Evolutionary conservation across 1,140 invertebrate genomes (phyloP).

Genomic region (Frieseomelitta varia): DNA sequence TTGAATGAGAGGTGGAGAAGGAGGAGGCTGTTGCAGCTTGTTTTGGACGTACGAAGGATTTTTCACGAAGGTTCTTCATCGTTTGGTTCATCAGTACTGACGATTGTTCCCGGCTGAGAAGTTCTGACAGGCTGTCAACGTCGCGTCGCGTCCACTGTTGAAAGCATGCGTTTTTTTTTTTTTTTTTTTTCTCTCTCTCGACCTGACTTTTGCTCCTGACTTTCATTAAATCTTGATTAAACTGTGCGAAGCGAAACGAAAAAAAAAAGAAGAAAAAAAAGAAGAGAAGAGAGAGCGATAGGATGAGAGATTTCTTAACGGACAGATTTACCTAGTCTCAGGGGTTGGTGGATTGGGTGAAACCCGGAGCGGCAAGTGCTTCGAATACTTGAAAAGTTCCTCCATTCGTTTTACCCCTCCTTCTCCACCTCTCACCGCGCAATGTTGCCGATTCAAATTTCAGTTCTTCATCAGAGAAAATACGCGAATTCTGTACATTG

Average conservation of each 20-base stretch:
- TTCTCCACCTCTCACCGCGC: background rate
- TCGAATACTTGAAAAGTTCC: slow-evolving; percentile 64
- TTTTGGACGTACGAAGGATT: background rate
- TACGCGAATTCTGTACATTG: too few relatives aligned
- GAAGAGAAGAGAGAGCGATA: slow-evolving; percentile 25
- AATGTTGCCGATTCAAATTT: too few relatives aligned
- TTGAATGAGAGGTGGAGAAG: background rate
- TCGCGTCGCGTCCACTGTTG: background rate
- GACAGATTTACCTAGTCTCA: slow-evolving; percentile 58
- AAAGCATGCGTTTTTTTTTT: slow-evolving; percentile 1
- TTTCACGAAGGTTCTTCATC: background rate
- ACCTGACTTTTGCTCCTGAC: background rate
- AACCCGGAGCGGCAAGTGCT: slow-evolving; percentile 61
- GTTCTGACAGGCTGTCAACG: background rate
- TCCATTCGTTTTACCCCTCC: slow-evolving; percentile 38
- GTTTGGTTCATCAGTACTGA: background rate
- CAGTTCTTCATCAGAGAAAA: too few relatives aligned
- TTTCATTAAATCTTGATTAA: slow-evolving; percentile 62
- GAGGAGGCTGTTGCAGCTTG: background rate
- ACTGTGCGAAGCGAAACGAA: slow-evolving; percentile 1
- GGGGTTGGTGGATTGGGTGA: slow-evolving; percentile 47
- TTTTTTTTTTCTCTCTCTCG: too few relatives aligned
- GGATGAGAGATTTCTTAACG: slow-evolving; percentile 53
- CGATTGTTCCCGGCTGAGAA: background rate
- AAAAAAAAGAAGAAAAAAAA: too few relatives aligned